Evolutionary conservation across 2,797 vertebrate genomes (phyloP), one percentile per base, ranked within the genome.

Genomic region (Tadarida brasiliensis): DNA sequence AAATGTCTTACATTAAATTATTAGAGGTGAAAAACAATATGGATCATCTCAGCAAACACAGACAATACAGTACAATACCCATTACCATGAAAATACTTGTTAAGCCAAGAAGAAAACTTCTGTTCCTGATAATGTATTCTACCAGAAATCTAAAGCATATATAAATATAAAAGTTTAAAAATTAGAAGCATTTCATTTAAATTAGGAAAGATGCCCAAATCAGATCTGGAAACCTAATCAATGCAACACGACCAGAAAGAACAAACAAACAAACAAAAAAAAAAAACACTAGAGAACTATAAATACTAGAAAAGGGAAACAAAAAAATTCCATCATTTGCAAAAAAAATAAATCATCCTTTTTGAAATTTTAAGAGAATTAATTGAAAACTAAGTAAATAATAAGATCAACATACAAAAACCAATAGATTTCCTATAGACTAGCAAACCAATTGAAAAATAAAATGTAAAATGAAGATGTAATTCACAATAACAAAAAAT

Each of bases 401-500:
- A 4, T 82, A 91, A 93, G 76, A 90, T n/a, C 74, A 91, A 94
- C 33, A 78, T 33, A 96, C 12, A 94, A 90, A 91, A 90, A 63
- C 28, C 74, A 90, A 71, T 2, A 91, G 49, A 68, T 81, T 78
- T 57, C 89, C 78, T 92, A 87, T 2, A 83, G 28, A 87, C 15
- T 54, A 78, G 28, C 56, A 96, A 91, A 84, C 6, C n/a, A 73
- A 90, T 24, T 87, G 78, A 67, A 96, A 96, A 95, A 90, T 57
- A 82, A 94, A 94, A 78, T 77, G 63, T 8, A 89, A 95, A 89
- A 57, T 54, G 54, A 78, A 85, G 35, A 92, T 84, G 35, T 57
- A 96, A 96, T 74, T 96, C 80, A 97, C n/a, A 83, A 20, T 3
- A 96, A 91, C 57, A 89, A 95, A 87, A 95, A 63, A 11, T 65